Evolutionary conservation across 2,888 invertebrate species (phyloP), one percentile per base, ranked within the genome.

Genomic region (Drosophila neotestacea): DNA sequence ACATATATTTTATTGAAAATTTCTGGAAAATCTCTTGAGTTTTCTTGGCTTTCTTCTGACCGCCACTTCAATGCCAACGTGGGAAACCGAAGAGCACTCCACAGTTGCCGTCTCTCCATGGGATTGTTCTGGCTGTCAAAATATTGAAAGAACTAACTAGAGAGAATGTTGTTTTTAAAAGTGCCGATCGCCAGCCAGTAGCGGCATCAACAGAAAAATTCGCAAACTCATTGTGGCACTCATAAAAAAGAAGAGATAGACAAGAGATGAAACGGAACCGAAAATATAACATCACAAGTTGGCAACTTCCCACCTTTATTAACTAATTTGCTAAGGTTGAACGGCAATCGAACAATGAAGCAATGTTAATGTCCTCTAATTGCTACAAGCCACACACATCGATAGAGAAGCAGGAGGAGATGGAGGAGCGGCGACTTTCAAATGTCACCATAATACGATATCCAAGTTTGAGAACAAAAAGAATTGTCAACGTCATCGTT

Each of bases 221-320:
- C 84, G 85, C 85, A 85, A 80, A 88, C 86, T 85, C 85, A 85
- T 72, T 70, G 77, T 72, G 73, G 76, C 71, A 64, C 50, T 55
- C 64, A 66, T 71, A 64, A 65, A 72, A 59, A 72, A 61, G 38
- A 16, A 16, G 13, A 28, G 11, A 32, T n/a, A 16, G 22, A 62
- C 54, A 6, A 36, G 13, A 68, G 62, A 67, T 70, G 50, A 69
- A 76, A 77, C 44, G 51, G 52, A 63, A 55, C 67, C 77, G 66
- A 77, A 51, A 70, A 44, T 65, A 66, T 56, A 77, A 74, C 66
- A 79, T 71, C 66, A 69, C 61, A 70, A 36, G 39, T 56, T 76
- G 74, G 66, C 60, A 83, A 79, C 84, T 90, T 87, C 86, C 89
- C 89, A 87, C 86, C 87, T 90, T 88, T 88, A 86, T 90, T 90